phyloP scores from a whole-genome alignment of 2,888 invertebrate species.

The Chrysopilus asiliformis region DNA sequence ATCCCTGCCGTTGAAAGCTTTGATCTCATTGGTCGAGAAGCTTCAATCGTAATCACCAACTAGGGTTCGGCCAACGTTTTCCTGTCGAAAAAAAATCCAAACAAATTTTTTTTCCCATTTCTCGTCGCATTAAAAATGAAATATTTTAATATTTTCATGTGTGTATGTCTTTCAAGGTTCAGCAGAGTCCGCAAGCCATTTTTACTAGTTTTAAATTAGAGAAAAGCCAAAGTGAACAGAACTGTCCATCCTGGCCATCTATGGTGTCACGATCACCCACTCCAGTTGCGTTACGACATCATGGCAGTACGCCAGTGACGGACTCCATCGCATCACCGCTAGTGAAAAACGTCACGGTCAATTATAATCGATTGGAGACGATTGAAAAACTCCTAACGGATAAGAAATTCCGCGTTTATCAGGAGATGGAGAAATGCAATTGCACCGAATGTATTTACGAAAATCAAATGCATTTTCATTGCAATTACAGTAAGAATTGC shows the following conservation, averaged over 20 bases:
- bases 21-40: no score
- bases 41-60: no score
- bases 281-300: neutral
- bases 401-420: conserved; percentile 15
- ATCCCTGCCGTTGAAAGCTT: no score
- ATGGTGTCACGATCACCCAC: neutral
- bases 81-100: no score
- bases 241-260: conserved; percentile 21
- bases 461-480: conserved; percentile 71
- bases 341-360: conserved; percentile 23
- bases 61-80: no score
- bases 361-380: neutral
- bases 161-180: conserved; percentile 35
- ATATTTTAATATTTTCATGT: no score
- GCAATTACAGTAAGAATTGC: conserved; percentile 56
- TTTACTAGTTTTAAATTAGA: conserved; percentile 89
- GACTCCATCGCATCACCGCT: conserved; percentile 16
- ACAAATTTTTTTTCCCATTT: neutral
- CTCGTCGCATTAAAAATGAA: neutral
- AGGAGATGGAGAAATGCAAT: conserved; percentile 45
- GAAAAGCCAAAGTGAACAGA: conserved; percentile 37
- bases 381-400: neutral
- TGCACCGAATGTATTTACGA: conserved; percentile 58
- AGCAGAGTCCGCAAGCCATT: conserved; percentile 72
- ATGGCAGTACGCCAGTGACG: neutral